Evolutionary conservation across 1,140 invertebrate species (phyloP).

Genomic region (Arctopsyche grandis): DNA sequence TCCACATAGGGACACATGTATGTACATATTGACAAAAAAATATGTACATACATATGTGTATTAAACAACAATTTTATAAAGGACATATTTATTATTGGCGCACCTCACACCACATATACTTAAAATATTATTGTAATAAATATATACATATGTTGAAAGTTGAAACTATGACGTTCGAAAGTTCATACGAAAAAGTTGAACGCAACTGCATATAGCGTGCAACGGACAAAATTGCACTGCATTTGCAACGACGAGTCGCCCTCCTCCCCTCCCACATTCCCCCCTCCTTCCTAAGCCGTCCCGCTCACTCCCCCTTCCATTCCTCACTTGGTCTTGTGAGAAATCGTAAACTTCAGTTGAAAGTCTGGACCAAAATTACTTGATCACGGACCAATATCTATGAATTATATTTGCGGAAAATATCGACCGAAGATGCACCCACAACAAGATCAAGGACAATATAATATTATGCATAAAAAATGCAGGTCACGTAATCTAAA

Average conservation of each 20-base stretch:
- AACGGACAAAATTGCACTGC: constrained; percentile 37
- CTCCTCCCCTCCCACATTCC: not conserved
- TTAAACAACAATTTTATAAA: too few species aligned
- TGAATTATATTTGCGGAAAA: constrained; percentile 14
- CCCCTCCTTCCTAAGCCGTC: not conserved
- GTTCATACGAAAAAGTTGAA: constrained; percentile 3
- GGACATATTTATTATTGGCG: too few species aligned
- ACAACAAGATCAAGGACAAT: constrained; percentile 45
- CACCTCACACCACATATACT: too few species aligned
- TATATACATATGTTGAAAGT: not conserved
- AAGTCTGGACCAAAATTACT: constrained; percentile 45
- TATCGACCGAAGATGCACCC: not conserved
- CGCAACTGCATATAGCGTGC: constrained; percentile 9
- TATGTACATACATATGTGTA: too few species aligned
- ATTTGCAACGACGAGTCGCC: constrained; percentile 36
- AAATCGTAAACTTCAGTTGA: constrained; percentile 48
- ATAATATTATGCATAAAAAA: not conserved
- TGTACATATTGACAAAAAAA: too few species aligned
- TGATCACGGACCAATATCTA: constrained; percentile 1
- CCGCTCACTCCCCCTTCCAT: not conserved
- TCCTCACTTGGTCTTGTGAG: constrained; percentile 37
- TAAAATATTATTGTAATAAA: too few species aligned
- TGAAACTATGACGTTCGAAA: not conserved
- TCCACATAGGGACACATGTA: too few species aligned
- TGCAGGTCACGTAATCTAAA: too few species aligned